Evolutionary conservation across 1,140 invertebrate genomes (phyloP), one percentile per base, ranked within the genome.

Genomic region (Drosophila athabasca): DNA sequence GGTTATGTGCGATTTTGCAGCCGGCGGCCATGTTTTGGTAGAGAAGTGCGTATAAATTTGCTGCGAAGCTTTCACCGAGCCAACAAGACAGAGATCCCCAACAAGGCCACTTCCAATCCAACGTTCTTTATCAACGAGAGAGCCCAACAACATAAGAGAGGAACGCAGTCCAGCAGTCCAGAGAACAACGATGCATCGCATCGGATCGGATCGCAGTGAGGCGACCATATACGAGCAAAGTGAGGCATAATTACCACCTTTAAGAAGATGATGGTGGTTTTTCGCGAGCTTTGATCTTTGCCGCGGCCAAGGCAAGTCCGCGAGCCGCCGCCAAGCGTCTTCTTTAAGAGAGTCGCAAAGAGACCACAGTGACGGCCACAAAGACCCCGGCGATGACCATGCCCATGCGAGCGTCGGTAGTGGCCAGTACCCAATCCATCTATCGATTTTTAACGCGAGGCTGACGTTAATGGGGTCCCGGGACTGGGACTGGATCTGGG

Each of bases 241-340:
- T 77, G 70, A 77, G 76, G 84, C 87, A 90, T 90, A 90, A 90
- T 90, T 90, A 90, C 87, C 87, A 90, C 87, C 87, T 90, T 90
- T 88, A 83, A 73, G 82, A 90, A 90, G 79, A 89, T 89, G 87
- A 90, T 90, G 87, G 82, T 90, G 87, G 87, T 80, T 90, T 90
- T 90, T 90, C 87, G 87, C 87, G 87, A 55, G 69, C 87, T 90
- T 90, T 90, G 87, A 90, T 90, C 87, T 83, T 57, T 35, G 76
- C 87, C 87, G 87, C 70, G 66, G 58, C 60, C 64, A 75, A 57
- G 51, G 57, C 65, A 60, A 55, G 58, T 57, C 46, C 49, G 65
- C 52, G 53, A 35, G 55, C 43, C 64, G 64, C 43, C 64, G 64
- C 19, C 24, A 26, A 46, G 22, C 29, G 45, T 58, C 66, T 49